Base-by-base conservation (phyloP, 1,140 invertebrate genomes). In the Calycopis cecrops region DNA sequence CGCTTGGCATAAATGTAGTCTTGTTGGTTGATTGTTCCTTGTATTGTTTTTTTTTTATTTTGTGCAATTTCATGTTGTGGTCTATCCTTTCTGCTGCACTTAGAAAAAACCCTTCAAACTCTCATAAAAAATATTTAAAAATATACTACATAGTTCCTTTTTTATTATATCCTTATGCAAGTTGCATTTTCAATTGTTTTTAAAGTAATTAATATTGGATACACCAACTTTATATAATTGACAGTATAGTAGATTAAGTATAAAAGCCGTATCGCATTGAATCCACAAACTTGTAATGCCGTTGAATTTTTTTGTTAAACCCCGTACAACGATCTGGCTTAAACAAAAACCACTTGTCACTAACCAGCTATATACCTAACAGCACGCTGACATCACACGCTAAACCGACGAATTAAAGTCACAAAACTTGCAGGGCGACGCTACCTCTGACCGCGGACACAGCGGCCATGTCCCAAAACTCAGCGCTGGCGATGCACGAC, bases 391-490 rank as follows among this genome's bases (percentile, higher is more conserved):
- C 2, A 2, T 28, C 21, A 28, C 21, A 28, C 21, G 21, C 21
- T 28, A 28, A 28, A 2, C 21, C 21, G 21, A 28, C 2, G 2
- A 6, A 28, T 28, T 2, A 28, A 28, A 28, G 2, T 28, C 2
- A 28, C 2, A 28, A 53, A 34, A 17, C 67, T 57, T 44, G 59
- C 90, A 94, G 94, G 89, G 93, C 93, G 50, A 94, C 93, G 33
- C 88, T 94, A 67, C 93, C 93, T n/a, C 85, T 94, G 12, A 92
- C 93, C 52, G 93, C 93, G 12, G 87, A 87, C 12, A 86, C 88
- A 12, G 73, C 90, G 0, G 63, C 73, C 76, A 88, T 79, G 85
- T 88, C 66, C 85, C 91, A 88, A 81, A 87, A 75, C 56, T 67
- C 73, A 4, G 76, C 63, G 6, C 52, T 85, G 0, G 86, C 80